Base-by-base conservation (phyloP, 1,140 invertebrate genomes). In the Armadillidium nasatum region DNA sequence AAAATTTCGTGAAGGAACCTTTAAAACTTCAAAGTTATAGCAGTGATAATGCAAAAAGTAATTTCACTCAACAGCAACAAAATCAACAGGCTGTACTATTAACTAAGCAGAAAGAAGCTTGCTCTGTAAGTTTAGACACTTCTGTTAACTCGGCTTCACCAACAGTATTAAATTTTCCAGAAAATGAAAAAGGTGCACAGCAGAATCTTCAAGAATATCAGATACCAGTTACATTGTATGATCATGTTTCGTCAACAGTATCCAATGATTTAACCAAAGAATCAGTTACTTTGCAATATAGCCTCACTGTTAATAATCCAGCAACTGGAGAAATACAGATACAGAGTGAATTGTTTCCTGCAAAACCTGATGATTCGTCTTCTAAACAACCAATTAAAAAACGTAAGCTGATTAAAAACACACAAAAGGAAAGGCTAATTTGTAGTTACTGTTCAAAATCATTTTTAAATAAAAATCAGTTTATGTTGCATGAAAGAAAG, bases 271-370 rank as follows among this genome's bases (percentile, higher is more conserved):
- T 15, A 13, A 60, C 11, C 11, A 44, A 71, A 44, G 22, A 23
- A 23, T 15, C 22, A 66, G 76, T 77, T 10, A 80, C 79, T 54
- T 72, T 76, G 68, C 78, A 80, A 46, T 80, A 80, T 66, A 78
- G 74, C 69, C 72, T 80, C 33, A 80, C 79, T 19, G 79, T 80
- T 9, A 80, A 75, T 74, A 80, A 80, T 60, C 79, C 79, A 11
- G 77, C 77, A 19, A 78, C 79, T 33, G 79, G 79, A 46, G 76
- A 78, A 23, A 80, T 80, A 23, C 76, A 80, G 33, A 78, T 80
- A 74, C 75, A 78, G 15, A 78, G 77, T 69, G 77, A 78, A 50
- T 72, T 74, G 22, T 78, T 78, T 54, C 74, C 74, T 19, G 77
- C 77, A 60, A 80, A 78, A 43, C 73, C 75, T 44, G 46, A 74